These are phyloP conservation scores for Papilio dardanus DNA, from an alignment of 1,140 invertebrate species.

Conservation along the genomic window DNA sequence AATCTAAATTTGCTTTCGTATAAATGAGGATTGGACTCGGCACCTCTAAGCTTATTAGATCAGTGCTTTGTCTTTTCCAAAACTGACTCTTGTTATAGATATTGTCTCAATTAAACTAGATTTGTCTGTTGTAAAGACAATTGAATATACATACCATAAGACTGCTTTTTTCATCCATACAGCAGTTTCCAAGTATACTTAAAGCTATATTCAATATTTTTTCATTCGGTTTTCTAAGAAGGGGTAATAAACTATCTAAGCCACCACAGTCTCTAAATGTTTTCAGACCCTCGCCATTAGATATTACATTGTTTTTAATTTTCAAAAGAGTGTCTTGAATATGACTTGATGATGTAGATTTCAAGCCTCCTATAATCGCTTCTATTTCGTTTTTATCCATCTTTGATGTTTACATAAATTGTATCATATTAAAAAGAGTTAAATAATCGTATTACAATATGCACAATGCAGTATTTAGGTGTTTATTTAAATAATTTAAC, in stretches of 20 bases:
- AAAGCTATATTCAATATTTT: conserved; percentile 81
- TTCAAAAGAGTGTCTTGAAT: conserved; percentile 72
- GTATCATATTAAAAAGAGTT: background rate
- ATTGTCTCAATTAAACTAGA: no score
- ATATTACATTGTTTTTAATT: conserved; percentile 71
- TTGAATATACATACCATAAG: conserved; percentile 57
- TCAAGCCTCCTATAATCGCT: conserved; percentile 64
- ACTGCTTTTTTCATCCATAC: conserved; percentile 78
- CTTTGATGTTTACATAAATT: conserved; percentile 40
- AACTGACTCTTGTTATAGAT: background rate
- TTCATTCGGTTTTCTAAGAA: conserved; percentile 80
- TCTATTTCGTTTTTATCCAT: conserved; percentile 77
- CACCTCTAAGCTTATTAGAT: background rate
- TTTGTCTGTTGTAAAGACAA: background rate
- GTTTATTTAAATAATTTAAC: background rate
- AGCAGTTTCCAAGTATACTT: conserved; percentile 84
- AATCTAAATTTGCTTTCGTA: no score
- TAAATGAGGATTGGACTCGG: no score
- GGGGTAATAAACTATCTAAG: conserved; percentile 71
- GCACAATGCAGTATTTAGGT: background rate
- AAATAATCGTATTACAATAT: background rate
- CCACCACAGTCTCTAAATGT: conserved; percentile 75
- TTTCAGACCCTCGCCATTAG: conserved; percentile 68
- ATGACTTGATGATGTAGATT: conserved; percentile 69
- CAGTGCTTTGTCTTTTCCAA: background rate